Evolutionary conservation across 2,888 invertebrate genomes (phyloP), one percentile per base, ranked within the genome.

Genomic region (Gerris lacustris): DNA sequence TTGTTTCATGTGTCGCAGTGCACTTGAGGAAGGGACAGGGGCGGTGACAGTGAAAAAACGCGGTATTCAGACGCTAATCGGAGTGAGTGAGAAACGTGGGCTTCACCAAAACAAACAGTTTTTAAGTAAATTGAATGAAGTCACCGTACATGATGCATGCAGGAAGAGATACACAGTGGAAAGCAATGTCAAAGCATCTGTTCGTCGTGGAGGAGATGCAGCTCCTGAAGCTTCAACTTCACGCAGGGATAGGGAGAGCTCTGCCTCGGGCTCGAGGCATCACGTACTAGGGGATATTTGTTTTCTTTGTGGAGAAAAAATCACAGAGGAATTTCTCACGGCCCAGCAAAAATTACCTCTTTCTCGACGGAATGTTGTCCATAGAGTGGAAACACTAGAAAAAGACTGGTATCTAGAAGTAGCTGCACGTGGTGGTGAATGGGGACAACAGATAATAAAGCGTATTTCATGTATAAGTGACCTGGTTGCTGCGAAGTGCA

Each of bases 31-130:
- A 31, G 31, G 31, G 1, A 31, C 1, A 31, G 31, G 1, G 1
- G 31, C 4, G 1, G 31, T 31, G n/a, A n/a, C n/a, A n/a, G n/a
- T 31, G 31, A 31, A 31, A 31, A 31, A 31, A 31, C 31, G 1
- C 4, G 31, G 31, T 2, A 31, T 31, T 31, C 1, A 2, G 1
- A 2, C 71, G 47, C 68, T 67, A 63, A 68, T 68, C 55, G 68
- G 68, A 17, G 55, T 55, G 70, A 70, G 70, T 70, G 70, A 45
- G 68, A 69, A 70, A 70, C 68, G 70, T 47, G 69, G 69, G 2
- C 69, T 63, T 67, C 7, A 2, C 1, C 17, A 69, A 6, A 69
- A 69, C 5, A 18, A 69, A 69, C 1, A 4, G 4, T n/a, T 47
- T 63, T 5, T 62, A 15, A 1, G 5, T 2, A 5, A 2, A n/a